phyloP scores from a whole-genome alignment of 2,888 invertebrate species.

The Orthonychiurus folsomi region DNA sequence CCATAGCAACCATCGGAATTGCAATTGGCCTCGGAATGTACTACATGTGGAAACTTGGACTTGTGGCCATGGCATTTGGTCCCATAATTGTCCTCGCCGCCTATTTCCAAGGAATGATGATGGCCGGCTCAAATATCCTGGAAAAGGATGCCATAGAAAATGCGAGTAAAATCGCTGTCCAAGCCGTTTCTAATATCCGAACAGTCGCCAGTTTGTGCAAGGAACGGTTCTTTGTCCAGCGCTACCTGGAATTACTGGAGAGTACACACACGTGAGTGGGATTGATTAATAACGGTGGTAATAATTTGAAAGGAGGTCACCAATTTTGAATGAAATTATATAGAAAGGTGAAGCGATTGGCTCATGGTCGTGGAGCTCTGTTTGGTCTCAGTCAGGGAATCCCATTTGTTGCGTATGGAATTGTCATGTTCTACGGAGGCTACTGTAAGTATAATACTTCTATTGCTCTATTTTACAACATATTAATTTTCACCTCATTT shows the following conservation, averaged over 20 bases:
- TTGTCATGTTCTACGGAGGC: conserved; percentile 7
- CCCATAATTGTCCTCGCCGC: conserved; percentile 61
- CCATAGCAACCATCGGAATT: conserved; percentile 58
- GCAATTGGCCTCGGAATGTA: conserved; percentile 58
- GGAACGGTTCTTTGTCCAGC: conserved; percentile 57
- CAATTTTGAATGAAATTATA: too few relatives aligned
- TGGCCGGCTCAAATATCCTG: conserved; percentile 57
- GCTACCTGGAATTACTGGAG: conserved; percentile 54
- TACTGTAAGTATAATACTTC: not conserved
- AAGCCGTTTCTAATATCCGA: conserved; percentile 45
- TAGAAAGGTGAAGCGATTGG: not conserved
- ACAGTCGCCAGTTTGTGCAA: conserved; percentile 66
- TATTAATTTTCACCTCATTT: not conserved
- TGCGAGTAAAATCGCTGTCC: conserved; percentile 58
- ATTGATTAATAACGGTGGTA: too few relatives aligned
- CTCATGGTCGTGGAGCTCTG: not conserved
- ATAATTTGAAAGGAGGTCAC: too few relatives aligned
- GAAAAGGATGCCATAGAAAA: conserved; percentile 60
- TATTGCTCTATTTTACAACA: not conserved
- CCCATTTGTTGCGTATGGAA: conserved; percentile 4
- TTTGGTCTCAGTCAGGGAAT: conserved; percentile 5
- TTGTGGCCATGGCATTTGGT: conserved; percentile 62
- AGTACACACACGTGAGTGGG: conserved; percentile 52
- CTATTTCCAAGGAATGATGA: conserved; percentile 58
- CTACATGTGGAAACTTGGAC: conserved; percentile 65